Base-by-base conservation (phyloP, 2,113 vertebrate genomes). In the Dissostichus mawsoni region DNA sequence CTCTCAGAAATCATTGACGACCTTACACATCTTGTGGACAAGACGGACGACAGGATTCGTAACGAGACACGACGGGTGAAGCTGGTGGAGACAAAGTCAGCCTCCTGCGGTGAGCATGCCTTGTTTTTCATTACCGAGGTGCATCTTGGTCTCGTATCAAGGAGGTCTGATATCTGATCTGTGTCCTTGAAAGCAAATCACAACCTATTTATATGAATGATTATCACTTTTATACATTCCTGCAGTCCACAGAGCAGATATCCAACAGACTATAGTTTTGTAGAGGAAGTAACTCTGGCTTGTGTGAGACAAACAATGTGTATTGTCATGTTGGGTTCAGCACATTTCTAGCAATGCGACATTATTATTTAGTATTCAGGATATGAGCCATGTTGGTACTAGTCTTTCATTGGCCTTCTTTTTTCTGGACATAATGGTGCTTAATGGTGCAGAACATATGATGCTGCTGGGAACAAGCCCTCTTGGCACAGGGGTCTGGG, bases 1-100 rank as follows among this genome's bases (percentile, higher is more conserved):
- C 12, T 66, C 66, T 77, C 90, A 99, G 98, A 99, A 93, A 98
- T 99, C 88, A 98, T 99, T 0, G 98, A 99, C 0, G 98, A 99
- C 95, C 94, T 99, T 1, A 78, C 97, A 0, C 96, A 95, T 88
- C 96, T 99, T n/a, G 97, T 99, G 78, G 98, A 99, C 86, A 98
- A 94, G 78, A 98, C 98, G 0, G 97, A 99, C 0, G 85, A 85
- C 50, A 95, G 95, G 47, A 96, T 99, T 59, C 96, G 94, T 63
- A 95, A 82, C 1, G 97, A 98, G 89, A 97, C 97, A 0, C 94
- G 95, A 29, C 94, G 96, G 2, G 97, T 99, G 80, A 96, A 93
- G 86, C 61, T 97, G 83, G 95, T 99, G 89, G 98, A 99, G 72
- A 96, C 90, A 48, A 99, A 98, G 90, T 97, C 97, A 0, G 86